Base-by-base conservation (phyloP, 2,888 invertebrate genomes). In the Ophion slaviceki region DNA sequence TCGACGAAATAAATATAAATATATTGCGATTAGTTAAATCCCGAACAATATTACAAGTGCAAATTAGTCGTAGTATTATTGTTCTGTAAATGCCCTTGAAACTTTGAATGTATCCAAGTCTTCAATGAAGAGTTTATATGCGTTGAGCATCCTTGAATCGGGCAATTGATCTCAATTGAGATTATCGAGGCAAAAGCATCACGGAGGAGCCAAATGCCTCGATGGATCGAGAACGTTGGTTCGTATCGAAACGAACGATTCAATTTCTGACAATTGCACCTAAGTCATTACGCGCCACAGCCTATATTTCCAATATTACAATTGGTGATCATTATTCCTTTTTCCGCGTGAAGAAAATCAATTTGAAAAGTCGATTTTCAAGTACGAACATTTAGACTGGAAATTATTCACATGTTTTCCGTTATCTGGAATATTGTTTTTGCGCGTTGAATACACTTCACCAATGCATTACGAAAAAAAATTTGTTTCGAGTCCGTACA, bases 81-180 rank as follows among this genome's bases (percentile, higher is more conserved):
- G 11, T 24, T 32, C 32, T 8, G 24, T 64, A 64, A 28, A 28
- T 64, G 28, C 28, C 14, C 64, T 64, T 28, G 11, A 32, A 64
- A 32, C 64, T 17, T 70, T 11, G 70, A 70, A 47, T 45, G 11
- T 11, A 14, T 47, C 14, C 47, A 47, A 57, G 45, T 17, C n/a
- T 45, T 47, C 28, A n/a, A 74, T 79, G 24, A 70, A 67, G 40
- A 71, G 36, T 40, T 20, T 77, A 67, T 2, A 67, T 62, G 20
- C 36, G 40, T 36, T 7, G n/a, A 61, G 36, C 14, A 61, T 53
- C n/a, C 28, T 36, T 74, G 61, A 84, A 82, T 74, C 47, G 72
- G 36, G 32, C 24, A 85, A 82, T 86, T 86, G 86, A 86, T 77
- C 80, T 61, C 85, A 67, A 82, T 85, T 61, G 70, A 77, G 61